A percentile compares a stretch with the other conserved stretches of the same genome.
Evolutionary conservation across 2,113 vertebrate species (phyloP).

Genomic region (Chiloscyllium plagiosum): DNA sequence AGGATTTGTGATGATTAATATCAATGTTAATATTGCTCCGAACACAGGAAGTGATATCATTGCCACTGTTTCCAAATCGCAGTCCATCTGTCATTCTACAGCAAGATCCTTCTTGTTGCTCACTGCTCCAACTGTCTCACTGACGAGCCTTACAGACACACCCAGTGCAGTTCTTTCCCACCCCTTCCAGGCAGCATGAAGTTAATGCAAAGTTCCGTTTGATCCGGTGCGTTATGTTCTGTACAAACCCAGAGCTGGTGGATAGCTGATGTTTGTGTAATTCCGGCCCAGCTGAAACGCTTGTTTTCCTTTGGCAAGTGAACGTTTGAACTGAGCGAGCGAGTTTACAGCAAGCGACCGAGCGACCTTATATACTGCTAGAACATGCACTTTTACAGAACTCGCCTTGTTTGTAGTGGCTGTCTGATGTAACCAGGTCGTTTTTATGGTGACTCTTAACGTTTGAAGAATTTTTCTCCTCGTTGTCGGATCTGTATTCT

Average conservation of each 20-base stretch:
- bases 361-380: neutral
- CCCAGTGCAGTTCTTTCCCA: neutral
- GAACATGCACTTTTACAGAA: neutral
- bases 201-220: neutral
- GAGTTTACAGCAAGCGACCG: neutral
- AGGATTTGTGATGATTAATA: neutral
- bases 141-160: neutral
- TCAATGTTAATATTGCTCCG: neutral
- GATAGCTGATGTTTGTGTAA: neutral
- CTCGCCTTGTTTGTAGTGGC: neutral
- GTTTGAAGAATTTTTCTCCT: neutral
- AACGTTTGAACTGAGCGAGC: neutral
- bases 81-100: neutral
- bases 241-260: neutral
- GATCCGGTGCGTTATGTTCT: neutral
- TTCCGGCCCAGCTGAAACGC: neutral
- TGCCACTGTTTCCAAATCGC: neutral
- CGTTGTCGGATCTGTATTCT: neutral
- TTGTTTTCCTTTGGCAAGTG: neutral
- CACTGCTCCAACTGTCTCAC: neutral
- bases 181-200: neutral
- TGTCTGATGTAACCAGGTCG: neutral
- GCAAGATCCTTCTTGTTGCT: neutral
- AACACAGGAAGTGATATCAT: constrained; percentile 31
- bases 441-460: neutral